A percentile compares a stretch with the other conserved stretches of the same genome.
Evolutionary conservation across 2,888 invertebrate species (phyloP).

Genomic region (Nomada ferruginata): DNA sequence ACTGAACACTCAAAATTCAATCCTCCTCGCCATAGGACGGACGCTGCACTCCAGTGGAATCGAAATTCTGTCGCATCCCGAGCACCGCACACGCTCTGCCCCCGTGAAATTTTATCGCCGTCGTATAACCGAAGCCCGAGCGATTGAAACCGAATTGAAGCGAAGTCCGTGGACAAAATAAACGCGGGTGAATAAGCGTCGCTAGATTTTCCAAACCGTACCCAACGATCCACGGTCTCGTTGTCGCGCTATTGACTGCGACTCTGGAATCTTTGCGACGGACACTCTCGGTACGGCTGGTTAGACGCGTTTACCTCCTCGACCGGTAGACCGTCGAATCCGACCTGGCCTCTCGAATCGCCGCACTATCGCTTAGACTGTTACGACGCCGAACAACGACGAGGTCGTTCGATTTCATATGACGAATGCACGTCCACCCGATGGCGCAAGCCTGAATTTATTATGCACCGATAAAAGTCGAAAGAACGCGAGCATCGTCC

Average conservation of each 20-base stretch:
- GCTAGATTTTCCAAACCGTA: neutral
- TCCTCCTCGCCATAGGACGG: neutral
- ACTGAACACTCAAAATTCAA: too few species aligned
- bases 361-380: conserved; percentile 29
- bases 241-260: conserved; percentile 27
- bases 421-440: conserved; percentile 33
- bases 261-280: conserved; percentile 27
- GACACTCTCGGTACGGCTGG: conserved; percentile 23
- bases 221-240: conserved; percentile 3
- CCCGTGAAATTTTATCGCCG: neutral
- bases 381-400: conserved; percentile 26
- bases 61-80: neutral
- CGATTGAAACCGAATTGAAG: neutral
- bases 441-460: conserved; percentile 32
- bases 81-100: neutral
- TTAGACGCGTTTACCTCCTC: conserved; percentile 17
- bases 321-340: conserved; percentile 14
- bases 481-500: conserved; percentile 1
- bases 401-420: conserved; percentile 44
- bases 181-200: neutral
- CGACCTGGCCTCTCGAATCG: conserved; percentile 33
- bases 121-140: neutral
- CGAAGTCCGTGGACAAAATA: neutral
- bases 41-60: neutral
- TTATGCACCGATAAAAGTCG: conserved; percentile 18